Percentiles rank a stretch among this genome's conserved stretches.
Conservation (phyloP, 2,888 invertebrate genomes). For the Macrosoma leucophasiata region DNA sequence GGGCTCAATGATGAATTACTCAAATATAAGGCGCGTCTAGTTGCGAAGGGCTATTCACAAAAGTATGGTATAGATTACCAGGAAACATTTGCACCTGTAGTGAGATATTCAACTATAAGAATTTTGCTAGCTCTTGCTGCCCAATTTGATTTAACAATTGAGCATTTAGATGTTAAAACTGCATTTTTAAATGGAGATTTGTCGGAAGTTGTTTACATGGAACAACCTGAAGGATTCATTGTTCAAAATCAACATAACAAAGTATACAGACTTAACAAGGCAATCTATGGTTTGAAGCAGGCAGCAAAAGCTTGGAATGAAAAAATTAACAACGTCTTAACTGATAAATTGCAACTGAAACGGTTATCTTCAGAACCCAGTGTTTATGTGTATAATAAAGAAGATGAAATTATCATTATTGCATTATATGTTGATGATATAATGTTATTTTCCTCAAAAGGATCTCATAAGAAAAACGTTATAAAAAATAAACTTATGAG, state of each 20-base stretch:
- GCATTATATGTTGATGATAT: too few relatives aligned
- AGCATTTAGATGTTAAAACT: slow-evolving; percentile 14
- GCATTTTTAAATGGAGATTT: slow-evolving; percentile 20
- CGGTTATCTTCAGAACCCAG: too few relatives aligned
- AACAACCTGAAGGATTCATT: too few relatives aligned
- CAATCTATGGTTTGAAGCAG: slow-evolving; percentile 2
- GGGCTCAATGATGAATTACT: slow-evolving; percentile 9
- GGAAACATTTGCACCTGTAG: slow-evolving; percentile 21
- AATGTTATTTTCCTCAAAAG: too few relatives aligned
- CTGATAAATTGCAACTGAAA: too few relatives aligned
- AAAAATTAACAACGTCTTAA: slow-evolving; percentile 1
- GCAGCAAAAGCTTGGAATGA: slow-evolving; percentile 2
- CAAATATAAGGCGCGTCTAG: slow-evolving; percentile 15
- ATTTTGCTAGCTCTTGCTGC: slow-evolving; percentile 3
- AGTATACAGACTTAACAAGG: too few relatives aligned
- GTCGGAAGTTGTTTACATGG: slow-evolving; percentile 17
- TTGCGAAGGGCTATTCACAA: slow-evolving; percentile 20
- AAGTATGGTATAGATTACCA: slow-evolving; percentile 17
- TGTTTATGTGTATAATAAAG: too few relatives aligned
- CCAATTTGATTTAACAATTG: slow-evolving; percentile 1
- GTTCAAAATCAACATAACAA: too few relatives aligned
- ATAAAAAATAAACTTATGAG: too few relatives aligned
- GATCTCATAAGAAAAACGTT: too few relatives aligned
- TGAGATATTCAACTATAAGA: slow-evolving; percentile 19
- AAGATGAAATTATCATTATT: too few relatives aligned